Conservation (phyloP, 2,888 invertebrate genomes). For the Ametastegia equiseti region DNA sequence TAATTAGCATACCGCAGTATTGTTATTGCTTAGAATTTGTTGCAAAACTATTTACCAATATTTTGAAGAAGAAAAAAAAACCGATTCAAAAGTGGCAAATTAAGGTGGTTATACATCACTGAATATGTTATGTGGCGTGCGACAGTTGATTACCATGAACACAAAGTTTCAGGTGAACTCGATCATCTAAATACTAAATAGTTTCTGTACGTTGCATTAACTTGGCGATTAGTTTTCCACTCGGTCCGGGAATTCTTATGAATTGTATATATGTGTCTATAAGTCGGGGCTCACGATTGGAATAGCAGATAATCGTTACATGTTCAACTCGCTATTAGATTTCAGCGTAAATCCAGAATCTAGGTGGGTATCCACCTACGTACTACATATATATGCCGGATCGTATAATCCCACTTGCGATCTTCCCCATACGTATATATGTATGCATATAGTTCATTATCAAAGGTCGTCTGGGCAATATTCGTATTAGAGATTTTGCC, state of each 20-base stretch:
- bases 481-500: neutral
- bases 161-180: neutral
- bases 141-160: too few species aligned
- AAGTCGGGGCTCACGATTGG: neutral
- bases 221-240: neutral
- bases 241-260: neutral
- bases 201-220: neutral
- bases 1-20: too few species aligned
- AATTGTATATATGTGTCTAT: neutral
- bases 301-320: neutral
- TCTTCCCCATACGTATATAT: neutral
- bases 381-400: neutral
- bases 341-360: neutral
- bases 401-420: neutral
- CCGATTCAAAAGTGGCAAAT: too few species aligned
- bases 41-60: too few species aligned
- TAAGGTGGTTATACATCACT: too few species aligned
- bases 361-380: neutral
- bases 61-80: too few species aligned
- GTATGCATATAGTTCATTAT: neutral
- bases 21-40: too few species aligned
- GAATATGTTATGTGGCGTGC: too few species aligned
- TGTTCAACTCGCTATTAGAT: constrained; percentile 1
- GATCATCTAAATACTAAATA: too few species aligned
- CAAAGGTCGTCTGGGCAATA: neutral